phyloP scores from a whole-genome alignment of 2,113 vertebrate genomes.

The Nematolebias whitei region DNA sequence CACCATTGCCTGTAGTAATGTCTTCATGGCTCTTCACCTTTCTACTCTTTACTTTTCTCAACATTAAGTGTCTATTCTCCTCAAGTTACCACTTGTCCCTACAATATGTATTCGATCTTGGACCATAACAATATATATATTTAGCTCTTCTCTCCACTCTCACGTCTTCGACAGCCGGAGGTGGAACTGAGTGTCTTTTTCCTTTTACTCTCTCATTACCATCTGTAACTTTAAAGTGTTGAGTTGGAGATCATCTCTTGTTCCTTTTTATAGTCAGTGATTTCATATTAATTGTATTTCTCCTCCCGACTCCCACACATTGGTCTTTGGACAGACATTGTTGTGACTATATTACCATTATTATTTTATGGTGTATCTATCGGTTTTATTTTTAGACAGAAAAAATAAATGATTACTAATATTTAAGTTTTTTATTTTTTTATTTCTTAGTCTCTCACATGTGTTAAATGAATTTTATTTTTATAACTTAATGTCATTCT shows the following conservation, averaged over 20 bases:
- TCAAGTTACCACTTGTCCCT: constrained; percentile 29
- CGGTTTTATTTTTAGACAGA: neutral
- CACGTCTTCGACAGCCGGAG: constrained; percentile 14
- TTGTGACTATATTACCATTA: too few species aligned
- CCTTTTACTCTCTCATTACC: constrained; percentile 30
- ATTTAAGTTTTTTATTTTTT: neutral
- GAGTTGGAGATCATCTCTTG: constrained; percentile 38
- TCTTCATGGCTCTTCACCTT: constrained; percentile 20
- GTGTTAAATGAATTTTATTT: too few species aligned
- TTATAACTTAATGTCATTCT: too few species aligned
- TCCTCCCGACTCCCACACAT: constrained; percentile 16
- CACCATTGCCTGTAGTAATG: constrained; percentile 11
- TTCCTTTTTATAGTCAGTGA: constrained; percentile 20
- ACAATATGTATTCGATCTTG: constrained; percentile 15
- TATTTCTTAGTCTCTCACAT: neutral
- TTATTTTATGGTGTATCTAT: too few species aligned
- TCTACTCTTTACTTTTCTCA: constrained; percentile 25
- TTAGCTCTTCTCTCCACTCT: constrained; percentile 18
- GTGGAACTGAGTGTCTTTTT: constrained; percentile 27
- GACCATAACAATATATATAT: constrained; percentile 40
- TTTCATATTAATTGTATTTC: constrained; percentile 40
- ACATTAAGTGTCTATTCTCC: constrained; percentile 33
- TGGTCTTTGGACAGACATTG: constrained; percentile 9
- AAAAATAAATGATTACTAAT: neutral
- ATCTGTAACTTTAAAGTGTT: constrained; percentile 40